phyloP scores from a whole-genome alignment of 2,113 vertebrate species.

The Pachycephala philippinensis region DNA sequence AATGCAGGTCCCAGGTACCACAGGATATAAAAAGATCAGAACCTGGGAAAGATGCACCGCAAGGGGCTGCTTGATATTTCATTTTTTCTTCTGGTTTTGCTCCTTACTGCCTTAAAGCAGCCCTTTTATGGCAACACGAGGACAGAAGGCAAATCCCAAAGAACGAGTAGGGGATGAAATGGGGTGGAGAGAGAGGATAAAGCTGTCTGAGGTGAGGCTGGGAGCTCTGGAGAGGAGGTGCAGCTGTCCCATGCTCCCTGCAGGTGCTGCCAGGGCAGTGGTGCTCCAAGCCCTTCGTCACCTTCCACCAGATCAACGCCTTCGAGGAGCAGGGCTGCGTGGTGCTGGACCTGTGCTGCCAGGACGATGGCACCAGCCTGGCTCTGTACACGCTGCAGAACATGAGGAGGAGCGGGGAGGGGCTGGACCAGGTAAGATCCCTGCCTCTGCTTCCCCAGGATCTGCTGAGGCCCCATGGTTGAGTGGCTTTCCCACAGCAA shows the following conservation, averaged over 20 bases:
- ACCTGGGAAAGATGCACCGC: not conserved
- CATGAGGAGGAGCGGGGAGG: constrained; percentile 80
- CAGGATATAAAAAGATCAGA: not conserved
- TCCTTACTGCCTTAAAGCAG: not conserved
- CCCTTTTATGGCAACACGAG: not conserved
- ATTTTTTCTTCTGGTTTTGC: not conserved
- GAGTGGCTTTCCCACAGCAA: not conserved
- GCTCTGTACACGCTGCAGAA: constrained; percentile 80
- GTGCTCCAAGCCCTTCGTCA: constrained; percentile 70
- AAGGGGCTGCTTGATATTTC: not conserved
- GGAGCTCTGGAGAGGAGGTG: not conserved
- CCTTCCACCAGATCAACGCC: constrained; percentile 91
- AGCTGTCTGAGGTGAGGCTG: not conserved
- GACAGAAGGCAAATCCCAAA: not conserved
- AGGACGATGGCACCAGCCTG: constrained; percentile 79
- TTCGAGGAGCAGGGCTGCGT: constrained; percentile 84
- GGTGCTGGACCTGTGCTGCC: constrained; percentile 85
- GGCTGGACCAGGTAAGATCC: constrained; percentile 80
- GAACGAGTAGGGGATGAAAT: not conserved
- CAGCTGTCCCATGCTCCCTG: not conserved
- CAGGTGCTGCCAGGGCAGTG: constrained; percentile 78
- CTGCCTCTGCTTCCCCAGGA: not conserved
- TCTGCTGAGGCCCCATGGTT: accelerated
- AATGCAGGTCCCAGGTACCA: not conserved
- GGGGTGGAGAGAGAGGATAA: not conserved